phyloP scores from a whole-genome alignment of 2,888 invertebrate species.

The Sinotaia quadrata region DNA sequence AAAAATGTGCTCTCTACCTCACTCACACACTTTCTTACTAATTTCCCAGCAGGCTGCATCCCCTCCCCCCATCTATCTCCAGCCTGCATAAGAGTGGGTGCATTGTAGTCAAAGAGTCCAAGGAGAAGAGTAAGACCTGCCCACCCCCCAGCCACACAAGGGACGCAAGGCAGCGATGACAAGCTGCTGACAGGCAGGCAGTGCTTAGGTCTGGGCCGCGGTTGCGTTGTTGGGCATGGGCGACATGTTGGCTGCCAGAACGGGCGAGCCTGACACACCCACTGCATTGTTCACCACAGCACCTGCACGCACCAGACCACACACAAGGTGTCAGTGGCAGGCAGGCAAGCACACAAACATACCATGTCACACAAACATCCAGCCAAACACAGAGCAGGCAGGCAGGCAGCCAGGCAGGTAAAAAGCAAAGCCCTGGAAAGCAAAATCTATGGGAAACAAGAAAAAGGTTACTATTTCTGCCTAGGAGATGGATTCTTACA shows the following conservation, averaged over 20 bases:
- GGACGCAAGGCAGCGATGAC: conserved; percentile 17
- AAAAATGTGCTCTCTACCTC: too few relatives aligned
- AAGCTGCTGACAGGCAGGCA: conserved; percentile 9
- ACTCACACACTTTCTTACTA: too few relatives aligned
- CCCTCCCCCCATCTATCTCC: too few relatives aligned
- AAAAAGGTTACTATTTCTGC: background rate
- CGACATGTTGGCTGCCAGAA: conserved; percentile 64
- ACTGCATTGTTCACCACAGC: conserved; percentile 53
- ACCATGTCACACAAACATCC: background rate
- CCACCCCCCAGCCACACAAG: conserved; percentile 1
- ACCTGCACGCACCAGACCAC: conserved; percentile 42
- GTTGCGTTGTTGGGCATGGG: conserved; percentile 66
- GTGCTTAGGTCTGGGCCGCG: conserved; percentile 50
- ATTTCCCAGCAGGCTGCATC: too few relatives aligned
- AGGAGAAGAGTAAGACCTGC: too few relatives aligned
- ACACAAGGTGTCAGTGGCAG: conserved; percentile 6
- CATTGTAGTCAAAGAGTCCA: too few relatives aligned
- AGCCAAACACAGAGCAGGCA: background rate
- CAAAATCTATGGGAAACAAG: background rate
- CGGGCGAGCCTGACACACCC: conserved; percentile 66
- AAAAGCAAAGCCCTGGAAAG: conserved; percentile 7
- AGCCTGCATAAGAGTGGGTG: too few relatives aligned
- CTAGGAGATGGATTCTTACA: too few relatives aligned
- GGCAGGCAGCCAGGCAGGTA: background rate
- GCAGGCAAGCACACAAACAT: background rate